Percentiles rank a stretch among this genome's conserved stretches.
phyloP scores from a whole-genome alignment of 2,797 vertebrate species.

The Xenopus petersii region DNA sequence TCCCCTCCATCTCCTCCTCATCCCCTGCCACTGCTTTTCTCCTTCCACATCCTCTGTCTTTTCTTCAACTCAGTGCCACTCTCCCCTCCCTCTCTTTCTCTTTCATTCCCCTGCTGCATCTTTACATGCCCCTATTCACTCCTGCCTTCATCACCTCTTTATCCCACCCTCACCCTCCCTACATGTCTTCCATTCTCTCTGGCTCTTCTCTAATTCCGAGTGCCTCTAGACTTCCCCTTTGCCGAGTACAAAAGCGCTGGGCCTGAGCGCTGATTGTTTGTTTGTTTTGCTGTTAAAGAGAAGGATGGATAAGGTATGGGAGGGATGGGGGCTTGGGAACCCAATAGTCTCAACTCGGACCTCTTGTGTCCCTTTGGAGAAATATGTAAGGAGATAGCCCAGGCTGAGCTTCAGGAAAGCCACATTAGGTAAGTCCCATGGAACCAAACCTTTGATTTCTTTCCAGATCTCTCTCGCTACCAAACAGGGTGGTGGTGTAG shows the following conservation, averaged over 20 bases:
- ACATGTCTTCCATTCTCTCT: background rate
- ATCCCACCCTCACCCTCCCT: background rate
- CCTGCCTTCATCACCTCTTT: background rate
- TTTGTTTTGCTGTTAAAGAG: background rate
- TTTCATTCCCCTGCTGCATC: background rate
- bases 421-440: too few species aligned
- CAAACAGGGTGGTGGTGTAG: too few species aligned
- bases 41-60: background rate
- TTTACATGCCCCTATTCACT: background rate
- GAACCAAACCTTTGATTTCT: too few species aligned
- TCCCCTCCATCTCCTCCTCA: background rate
- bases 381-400: background rate
- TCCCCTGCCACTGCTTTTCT: background rate
- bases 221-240: background rate
- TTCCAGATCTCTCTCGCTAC: too few species aligned
- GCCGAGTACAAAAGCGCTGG: constrained; percentile 29
- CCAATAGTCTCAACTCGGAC: too few species aligned
- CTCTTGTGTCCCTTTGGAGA: too few species aligned
- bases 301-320: too few species aligned
- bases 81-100: too few species aligned
- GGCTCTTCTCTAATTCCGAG: background rate
- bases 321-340: too few species aligned
- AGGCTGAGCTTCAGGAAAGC: too few species aligned
- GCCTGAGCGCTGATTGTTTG: constrained; percentile 32
- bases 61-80: background rate